Conservation (phyloP, 2,113 vertebrate species). For the Gavialis gangeticus region DNA sequence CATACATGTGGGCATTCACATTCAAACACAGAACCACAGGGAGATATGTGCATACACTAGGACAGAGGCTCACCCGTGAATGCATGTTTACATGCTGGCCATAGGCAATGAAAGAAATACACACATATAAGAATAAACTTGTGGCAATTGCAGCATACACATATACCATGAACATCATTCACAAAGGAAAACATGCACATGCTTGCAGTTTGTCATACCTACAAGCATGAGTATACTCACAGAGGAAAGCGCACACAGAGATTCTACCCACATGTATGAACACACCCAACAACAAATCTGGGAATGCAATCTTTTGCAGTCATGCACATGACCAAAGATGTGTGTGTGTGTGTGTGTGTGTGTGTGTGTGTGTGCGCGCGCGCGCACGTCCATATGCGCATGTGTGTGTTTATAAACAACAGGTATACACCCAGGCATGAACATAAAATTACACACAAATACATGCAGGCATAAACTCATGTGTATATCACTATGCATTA, state of each 20-base stretch:
- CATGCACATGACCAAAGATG: not conserved
- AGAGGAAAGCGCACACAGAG: not conserved
- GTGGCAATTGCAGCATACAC: not conserved
- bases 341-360: fast-evolving
- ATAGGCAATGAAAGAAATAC: not conserved
- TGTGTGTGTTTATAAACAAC: not conserved
- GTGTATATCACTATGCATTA: not conserved
- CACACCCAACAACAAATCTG: not conserved
- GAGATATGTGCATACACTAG: not conserved
- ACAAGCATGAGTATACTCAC: not conserved
- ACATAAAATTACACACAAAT: not conserved
- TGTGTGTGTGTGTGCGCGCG: no score
- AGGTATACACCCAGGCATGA: not conserved
- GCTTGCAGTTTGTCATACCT: not conserved
- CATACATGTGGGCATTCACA: fast-evolving
- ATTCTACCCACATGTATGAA: not conserved
- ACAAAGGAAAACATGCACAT: not conserved
- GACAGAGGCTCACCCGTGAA: not conserved
- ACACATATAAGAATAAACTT: not conserved
- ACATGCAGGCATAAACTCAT: not conserved
- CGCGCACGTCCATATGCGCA: no score
- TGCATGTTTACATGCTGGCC: not conserved
- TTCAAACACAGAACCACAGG: not conserved
- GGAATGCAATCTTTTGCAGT: not conserved
- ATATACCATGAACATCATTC: not conserved